Conservation (phyloP, 2,888 invertebrate genomes). For the Azorinus chamasolen region DNA sequence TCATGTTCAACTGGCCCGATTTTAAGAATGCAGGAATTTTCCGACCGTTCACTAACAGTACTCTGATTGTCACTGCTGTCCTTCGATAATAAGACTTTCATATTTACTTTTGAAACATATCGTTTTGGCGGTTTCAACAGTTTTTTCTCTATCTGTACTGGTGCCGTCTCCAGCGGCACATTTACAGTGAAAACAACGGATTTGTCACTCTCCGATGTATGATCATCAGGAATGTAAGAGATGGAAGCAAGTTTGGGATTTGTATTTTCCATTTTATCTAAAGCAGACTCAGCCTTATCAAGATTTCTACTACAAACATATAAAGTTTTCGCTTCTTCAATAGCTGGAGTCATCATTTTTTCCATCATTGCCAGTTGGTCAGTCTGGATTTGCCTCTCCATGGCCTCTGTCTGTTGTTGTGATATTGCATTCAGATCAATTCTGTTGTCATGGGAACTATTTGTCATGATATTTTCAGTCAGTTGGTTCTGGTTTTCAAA, state of each 20-base stretch:
- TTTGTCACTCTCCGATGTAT: constrained; percentile 26
- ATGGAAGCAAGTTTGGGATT: constrained; percentile 48
- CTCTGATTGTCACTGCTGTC: background rate
- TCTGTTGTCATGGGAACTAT: constrained; percentile 17
- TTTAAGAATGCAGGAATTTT: background rate
- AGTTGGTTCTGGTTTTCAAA: constrained; percentile 1
- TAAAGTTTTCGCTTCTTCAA: background rate
- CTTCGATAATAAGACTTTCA: constrained; percentile 7
- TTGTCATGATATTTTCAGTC: constrained; percentile 6
- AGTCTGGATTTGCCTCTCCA: constrained; percentile 3
- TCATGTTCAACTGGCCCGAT: background rate
- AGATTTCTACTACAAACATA: constrained; percentile 9
- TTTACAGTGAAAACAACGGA: constrained; percentile 49
- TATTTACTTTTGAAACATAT: constrained; percentile 28
- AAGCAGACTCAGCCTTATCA: background rate
- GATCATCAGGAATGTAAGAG: constrained; percentile 19
- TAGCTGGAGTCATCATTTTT: too few species aligned
- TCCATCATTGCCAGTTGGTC: background rate
- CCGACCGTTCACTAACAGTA: background rate
- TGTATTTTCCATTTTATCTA: constrained; percentile 20
- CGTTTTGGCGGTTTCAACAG: constrained; percentile 1
- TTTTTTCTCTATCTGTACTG: background rate
- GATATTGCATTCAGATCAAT: background rate
- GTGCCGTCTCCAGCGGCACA: constrained; percentile 24
- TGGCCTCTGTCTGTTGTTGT: constrained; percentile 22